Percentiles rank a stretch among this genome's conserved stretches.
These are phyloP conservation scores for Gyrodactylus salaris DNA, from an alignment of 1,140 invertebrate genomes.

Conservation along the genomic window DNA sequence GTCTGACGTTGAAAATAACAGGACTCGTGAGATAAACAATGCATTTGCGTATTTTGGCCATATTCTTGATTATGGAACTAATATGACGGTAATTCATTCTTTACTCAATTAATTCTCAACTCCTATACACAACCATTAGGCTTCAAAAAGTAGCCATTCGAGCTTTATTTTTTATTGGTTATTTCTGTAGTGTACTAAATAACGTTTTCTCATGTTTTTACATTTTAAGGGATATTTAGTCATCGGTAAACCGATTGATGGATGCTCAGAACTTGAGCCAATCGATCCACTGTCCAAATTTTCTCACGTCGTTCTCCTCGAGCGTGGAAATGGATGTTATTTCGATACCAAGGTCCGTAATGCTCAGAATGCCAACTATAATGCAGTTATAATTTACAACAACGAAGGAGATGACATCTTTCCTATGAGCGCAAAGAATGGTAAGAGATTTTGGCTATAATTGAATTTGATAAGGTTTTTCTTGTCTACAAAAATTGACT, in stretches of 20 bases:
- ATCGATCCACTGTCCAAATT: too few relatives aligned
- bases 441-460: background rate
- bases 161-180: too few relatives aligned
- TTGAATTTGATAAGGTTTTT: background rate
- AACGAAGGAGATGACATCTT: background rate
- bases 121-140: too few relatives aligned
- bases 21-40: too few relatives aligned
- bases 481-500: background rate
- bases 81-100: background rate
- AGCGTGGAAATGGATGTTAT: background rate
- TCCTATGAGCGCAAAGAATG: background rate
- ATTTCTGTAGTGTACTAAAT: too few relatives aligned
- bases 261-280: too few relatives aligned
- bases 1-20: too few relatives aligned
- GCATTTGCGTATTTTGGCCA: too few relatives aligned
- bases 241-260: too few relatives aligned
- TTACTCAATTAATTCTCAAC: background rate
- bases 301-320: background rate
- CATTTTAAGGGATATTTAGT: too few relatives aligned
- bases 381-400: background rate
- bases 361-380: background rate
- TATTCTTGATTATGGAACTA: background rate
- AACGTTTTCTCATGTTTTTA: too few relatives aligned
- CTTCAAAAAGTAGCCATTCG: too few relatives aligned
- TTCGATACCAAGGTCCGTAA: background rate